Percentiles rank a stretch among this genome's conserved stretches.
Conservation (phyloP, 2,888 invertebrate genomes). For the Andricus curvator region DNA sequence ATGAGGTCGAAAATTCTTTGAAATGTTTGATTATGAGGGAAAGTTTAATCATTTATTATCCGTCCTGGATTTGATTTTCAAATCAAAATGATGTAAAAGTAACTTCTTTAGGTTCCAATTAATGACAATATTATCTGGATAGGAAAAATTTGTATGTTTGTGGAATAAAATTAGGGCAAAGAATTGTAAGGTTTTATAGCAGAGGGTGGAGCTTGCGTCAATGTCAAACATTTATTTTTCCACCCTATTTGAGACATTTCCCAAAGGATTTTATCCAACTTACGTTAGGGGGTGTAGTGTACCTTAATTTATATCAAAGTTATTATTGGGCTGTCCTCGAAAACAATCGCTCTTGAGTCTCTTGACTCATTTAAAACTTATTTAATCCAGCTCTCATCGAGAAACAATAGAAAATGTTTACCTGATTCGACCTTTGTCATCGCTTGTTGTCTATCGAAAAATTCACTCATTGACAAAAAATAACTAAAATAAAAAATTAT, state of each 20-base stretch:
- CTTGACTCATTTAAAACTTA: constrained; percentile 3
- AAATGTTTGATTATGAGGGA: too few relatives aligned
- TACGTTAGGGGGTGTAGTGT: neutral
- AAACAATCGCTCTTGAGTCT: neutral
- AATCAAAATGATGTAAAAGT: neutral
- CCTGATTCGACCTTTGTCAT: neutral
- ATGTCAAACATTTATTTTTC: neutral
- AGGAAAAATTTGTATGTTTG: neutral
- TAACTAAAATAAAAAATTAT: too few relatives aligned
- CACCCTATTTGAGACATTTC: neutral
- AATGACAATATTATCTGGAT: neutral
- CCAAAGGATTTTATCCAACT: constrained; percentile 7
- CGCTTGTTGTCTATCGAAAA: neutral
- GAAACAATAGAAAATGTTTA: neutral
- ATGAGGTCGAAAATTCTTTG: too few relatives aligned
- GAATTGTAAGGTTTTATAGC: neutral
- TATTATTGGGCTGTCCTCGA: neutral
- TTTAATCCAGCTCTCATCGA: neutral
- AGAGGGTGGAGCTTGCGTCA: neutral
- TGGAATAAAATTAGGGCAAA: neutral
- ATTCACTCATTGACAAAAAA: neutral
- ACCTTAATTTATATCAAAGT: neutral
- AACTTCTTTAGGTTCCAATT: neutral
- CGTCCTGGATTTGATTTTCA: neutral
- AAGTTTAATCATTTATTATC: neutral